Conservation (phyloP, 2,888 invertebrate species). For the Lasius fuliginosus region DNA sequence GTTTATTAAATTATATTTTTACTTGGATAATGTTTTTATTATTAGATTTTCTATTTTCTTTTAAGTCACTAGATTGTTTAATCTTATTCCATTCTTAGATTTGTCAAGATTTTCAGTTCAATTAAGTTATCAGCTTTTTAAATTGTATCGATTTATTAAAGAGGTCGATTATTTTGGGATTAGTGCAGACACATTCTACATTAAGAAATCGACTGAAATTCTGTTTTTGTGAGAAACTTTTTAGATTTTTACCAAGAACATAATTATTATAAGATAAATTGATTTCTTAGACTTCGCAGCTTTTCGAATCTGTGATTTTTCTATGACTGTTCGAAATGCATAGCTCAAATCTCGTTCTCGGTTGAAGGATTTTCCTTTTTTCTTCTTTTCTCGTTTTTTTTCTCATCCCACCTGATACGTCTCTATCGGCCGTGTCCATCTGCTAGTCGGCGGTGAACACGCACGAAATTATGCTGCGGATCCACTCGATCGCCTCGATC, state of each 20-base stretch:
- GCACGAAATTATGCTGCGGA: constrained; percentile 66
- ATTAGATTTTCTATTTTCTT: background rate
- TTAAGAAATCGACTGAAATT: background rate
- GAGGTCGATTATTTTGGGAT: background rate
- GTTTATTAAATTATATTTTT: background rate
- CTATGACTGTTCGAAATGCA: background rate
- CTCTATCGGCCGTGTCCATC: constrained; percentile 70
- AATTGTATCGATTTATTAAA: background rate
- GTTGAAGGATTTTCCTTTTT: background rate
- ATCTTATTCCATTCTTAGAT: background rate
- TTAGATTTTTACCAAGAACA: background rate
- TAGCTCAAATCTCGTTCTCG: background rate
- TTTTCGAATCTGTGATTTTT: no score
- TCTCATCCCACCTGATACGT: constrained; percentile 73
- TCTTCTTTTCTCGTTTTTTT: background rate
- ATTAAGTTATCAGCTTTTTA: background rate
- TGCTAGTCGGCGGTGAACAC: constrained; percentile 58
- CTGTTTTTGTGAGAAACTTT: background rate
- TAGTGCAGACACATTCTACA: background rate
- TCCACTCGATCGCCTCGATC: constrained; percentile 13
- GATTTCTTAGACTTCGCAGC: background rate
- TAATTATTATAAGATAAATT: background rate
- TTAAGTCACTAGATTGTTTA: background rate
- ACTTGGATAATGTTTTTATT: background rate
- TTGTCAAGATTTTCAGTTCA: background rate